phyloP scores from a whole-genome alignment of 2,113 vertebrate genomes.

The Lophius piscatorius region DNA sequence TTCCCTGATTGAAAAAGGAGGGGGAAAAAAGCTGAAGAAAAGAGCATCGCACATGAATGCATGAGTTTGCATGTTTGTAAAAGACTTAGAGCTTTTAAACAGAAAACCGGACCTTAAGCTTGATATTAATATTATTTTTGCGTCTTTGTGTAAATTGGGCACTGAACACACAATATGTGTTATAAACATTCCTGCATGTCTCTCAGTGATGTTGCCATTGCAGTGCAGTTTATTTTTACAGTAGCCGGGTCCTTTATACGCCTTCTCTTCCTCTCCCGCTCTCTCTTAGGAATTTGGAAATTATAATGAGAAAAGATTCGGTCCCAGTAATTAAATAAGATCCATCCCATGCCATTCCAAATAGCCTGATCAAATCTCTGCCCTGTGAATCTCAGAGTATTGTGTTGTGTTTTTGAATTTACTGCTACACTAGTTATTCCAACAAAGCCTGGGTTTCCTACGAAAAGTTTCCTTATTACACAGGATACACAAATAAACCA shows the following conservation, averaged over 20 bases:
- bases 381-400: conserved; percentile 58
- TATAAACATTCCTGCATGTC: too few relatives aligned
- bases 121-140: too few relatives aligned
- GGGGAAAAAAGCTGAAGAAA: too few relatives aligned
- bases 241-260: conserved; percentile 16
- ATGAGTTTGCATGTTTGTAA: too few relatives aligned
- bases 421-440: conserved; percentile 64
- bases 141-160: too few relatives aligned
- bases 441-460: conserved; percentile 63
- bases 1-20: too few relatives aligned
- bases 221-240: conserved; percentile 53
- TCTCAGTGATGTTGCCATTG: conserved; percentile 30
- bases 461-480: conserved; percentile 72
- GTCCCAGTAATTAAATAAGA: conserved; percentile 64
- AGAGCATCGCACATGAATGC: too few relatives aligned
- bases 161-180: too few relatives aligned
- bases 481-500: conserved; percentile 76
- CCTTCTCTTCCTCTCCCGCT: conserved; percentile 18
- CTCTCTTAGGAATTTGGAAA: conserved; percentile 45
- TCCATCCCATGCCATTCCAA: conserved; percentile 53
- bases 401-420: conserved; percentile 72
- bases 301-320: conserved; percentile 47
- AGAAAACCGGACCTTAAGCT: too few relatives aligned
- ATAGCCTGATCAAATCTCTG: conserved; percentile 59
- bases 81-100: too few relatives aligned